Base-by-base conservation (phyloP, 1,140 invertebrate species). In the Pseudomyrmex flavicornis region DNA sequence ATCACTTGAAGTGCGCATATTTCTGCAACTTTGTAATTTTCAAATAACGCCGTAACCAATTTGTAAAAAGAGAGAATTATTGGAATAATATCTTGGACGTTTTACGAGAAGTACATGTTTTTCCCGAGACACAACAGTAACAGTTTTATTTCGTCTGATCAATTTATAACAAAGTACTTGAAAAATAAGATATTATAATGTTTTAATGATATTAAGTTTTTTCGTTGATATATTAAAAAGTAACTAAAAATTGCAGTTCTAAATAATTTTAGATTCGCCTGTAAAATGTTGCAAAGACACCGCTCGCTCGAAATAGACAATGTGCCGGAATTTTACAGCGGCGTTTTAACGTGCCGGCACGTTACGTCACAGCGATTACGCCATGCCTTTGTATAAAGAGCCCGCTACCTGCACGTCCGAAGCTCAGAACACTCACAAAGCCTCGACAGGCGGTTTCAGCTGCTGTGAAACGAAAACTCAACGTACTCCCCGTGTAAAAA, bases 241-340 rank as follows among this genome's bases (percentile, higher is more conserved):
- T 35, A 35, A 35, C 5, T 35, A 7, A 35, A 35, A 35, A 35
- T 35, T 35, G 5, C 35, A 35, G 4, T 35, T 35, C 35, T 35
- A 35, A 35, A 35, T 35, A 35, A 35, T 35, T 35, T 46, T n/a
- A 65, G 69, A 20, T 48, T 56, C 2, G 3, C 15, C 12, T 15
- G 17, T 22, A n/a, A 10, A 15, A 26, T 7, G 44, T n/a, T 52
- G 56, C 70, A 79, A 82, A 79, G 82, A 89, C 74, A 35, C 62
- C 13, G 9, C 52, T 54, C 17, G 88, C 89, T 87, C 70, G 75
- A 94, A 94, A 93, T 94, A 93, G 92, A 93, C 88, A 93, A 92
- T 90, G 84, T 85, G 70, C 65, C 80, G 85, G 85, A 89, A 87
- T 91, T 92, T 92, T 92, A 92, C 86, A 65, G 44, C 74, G 85